These are phyloP conservation scores for Esperia sulphurella DNA, from an alignment of 2,888 invertebrate species.

Conservation along the genomic window DNA sequence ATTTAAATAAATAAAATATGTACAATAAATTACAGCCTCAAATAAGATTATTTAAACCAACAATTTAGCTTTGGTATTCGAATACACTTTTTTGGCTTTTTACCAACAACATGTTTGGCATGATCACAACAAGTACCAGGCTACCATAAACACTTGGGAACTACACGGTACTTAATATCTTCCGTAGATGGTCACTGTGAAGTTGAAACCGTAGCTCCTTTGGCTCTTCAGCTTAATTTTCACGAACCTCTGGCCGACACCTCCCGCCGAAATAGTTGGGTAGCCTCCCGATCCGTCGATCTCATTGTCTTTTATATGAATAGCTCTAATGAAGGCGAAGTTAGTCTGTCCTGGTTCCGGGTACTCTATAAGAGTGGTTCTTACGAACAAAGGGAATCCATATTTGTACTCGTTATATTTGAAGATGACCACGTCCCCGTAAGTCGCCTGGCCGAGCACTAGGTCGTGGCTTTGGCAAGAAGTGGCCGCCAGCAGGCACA, in stretches of 20 bases:
- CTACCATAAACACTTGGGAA: slow-evolving; percentile 11
- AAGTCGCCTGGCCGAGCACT: slow-evolving; percentile 45
- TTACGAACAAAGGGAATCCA: slow-evolving; percentile 55
- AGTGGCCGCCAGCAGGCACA: slow-evolving; percentile 40
- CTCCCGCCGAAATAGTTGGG: slow-evolving; percentile 56
- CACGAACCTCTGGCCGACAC: slow-evolving; percentile 60
- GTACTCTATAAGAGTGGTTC: slow-evolving; percentile 52
- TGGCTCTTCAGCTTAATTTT: slow-evolving; percentile 68
- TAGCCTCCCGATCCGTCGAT: slow-evolving; percentile 58
- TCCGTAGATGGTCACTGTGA: slow-evolving; percentile 65
- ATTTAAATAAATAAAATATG: slow-evolving; percentile 12
- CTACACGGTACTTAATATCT: slow-evolving; percentile 37
- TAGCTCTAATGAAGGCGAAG: slow-evolving; percentile 55
- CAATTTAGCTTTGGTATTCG: too few relatives aligned
- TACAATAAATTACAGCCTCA: slow-evolving; percentile 3
- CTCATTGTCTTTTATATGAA: slow-evolving; percentile 55
- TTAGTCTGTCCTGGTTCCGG: slow-evolving; percentile 54
- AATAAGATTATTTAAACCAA: not conserved
- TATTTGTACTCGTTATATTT: slow-evolving; percentile 58
- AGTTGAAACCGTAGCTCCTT: slow-evolving; percentile 57
- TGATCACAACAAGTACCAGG: slow-evolving; percentile 22
- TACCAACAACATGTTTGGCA: slow-evolving; percentile 8
- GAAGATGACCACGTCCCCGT: slow-evolving; percentile 56
- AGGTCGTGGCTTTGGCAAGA: slow-evolving; percentile 60
- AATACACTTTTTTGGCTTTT: not conserved